These are phyloP conservation scores for Drosophila serrata DNA, from an alignment of 1,140 invertebrate genomes.

Conservation along the genomic window DNA sequence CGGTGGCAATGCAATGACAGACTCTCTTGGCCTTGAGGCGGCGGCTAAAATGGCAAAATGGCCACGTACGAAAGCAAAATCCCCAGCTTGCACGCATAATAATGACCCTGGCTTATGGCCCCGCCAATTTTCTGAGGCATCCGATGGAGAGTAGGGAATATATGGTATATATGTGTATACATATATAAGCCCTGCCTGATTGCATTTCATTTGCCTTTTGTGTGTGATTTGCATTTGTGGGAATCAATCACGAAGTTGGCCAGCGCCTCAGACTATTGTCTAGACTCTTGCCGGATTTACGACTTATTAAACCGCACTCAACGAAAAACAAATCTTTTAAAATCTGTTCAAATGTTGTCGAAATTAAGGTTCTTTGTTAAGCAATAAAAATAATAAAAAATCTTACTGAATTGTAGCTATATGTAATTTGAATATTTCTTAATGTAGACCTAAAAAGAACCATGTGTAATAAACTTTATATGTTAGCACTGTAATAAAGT, in stretches of 20 bases:
- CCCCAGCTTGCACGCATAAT: conserved; percentile 74
- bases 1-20: conserved; percentile 43
- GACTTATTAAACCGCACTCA: conserved; percentile 22
- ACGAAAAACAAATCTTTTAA: conserved; percentile 8
- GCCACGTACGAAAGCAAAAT: conserved; percentile 79
- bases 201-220: conserved; percentile 74
- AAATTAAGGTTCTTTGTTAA: not conserved
- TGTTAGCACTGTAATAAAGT: not conserved
- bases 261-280: conserved; percentile 44
- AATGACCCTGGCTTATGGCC: conserved; percentile 57
- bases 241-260: conserved; percentile 70
- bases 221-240: conserved; percentile 64
- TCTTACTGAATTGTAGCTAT: too few species aligned
- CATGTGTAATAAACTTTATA: not conserved
- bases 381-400: not conserved
- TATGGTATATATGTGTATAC: conserved; percentile 39
- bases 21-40: conserved; percentile 76
- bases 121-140: conserved; percentile 29
- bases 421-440: too few species aligned
- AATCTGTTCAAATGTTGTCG: not conserved
- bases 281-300: conserved; percentile 42
- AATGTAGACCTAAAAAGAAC: not conserved
- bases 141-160: conserved; percentile 39
- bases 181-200: conserved; percentile 61
- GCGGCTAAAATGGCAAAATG: conserved; percentile 43